Base-by-base conservation (phyloP, 2,113 vertebrate species). In the Porphyrio hochstetteri region DNA sequence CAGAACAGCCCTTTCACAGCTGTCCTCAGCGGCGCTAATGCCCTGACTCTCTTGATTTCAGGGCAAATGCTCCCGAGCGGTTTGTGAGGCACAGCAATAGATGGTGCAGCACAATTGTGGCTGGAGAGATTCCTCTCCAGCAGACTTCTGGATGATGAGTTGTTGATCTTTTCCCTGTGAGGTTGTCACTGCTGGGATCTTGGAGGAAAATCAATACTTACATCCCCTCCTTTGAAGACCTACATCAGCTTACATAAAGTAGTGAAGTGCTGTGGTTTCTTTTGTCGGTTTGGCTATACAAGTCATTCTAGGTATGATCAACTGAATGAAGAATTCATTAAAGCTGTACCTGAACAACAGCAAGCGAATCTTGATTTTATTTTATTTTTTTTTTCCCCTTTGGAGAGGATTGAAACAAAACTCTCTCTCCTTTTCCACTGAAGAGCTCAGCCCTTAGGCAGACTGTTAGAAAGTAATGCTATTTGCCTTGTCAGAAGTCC, bases 11-110 rank as follows among this genome's bases (percentile, higher is more conserved):
- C 28, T 89, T 89, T 63, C 0, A 1, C 25, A 6, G 5, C 69
- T 44, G 60, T 67, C 25, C 42, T 86, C 3, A 1, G 1, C 17
- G 6, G 56, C 0, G 0, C 60, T 53, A 6, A 15, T 48, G 36
- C 53, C 0, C 0, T 33, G n/a, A 53, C 83, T 57, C 55, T 23
- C 6, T 42, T 29, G 5, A 70, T 86, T 86, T 71, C 64, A 75
- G 77, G 56, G 38, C 61, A 56, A 12, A 11, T 3, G 35, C 80
- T 88, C 72, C 68, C 3, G 1, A 15, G 77, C 3, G 0, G 5
- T 23, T 79, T 42, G 48, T 2, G 1, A 91, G 48, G 28, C 56
- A 53, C 35, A 60, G 86, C 78, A 95, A 81, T 86, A 81, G 64
- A 36, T 33, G 79, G 88, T 53, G 77, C 52, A 36, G 65, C 52